These are phyloP conservation scores for Onychomys torridus DNA, from an alignment of 2,797 vertebrate species.

Conservation along the genomic window DNA sequence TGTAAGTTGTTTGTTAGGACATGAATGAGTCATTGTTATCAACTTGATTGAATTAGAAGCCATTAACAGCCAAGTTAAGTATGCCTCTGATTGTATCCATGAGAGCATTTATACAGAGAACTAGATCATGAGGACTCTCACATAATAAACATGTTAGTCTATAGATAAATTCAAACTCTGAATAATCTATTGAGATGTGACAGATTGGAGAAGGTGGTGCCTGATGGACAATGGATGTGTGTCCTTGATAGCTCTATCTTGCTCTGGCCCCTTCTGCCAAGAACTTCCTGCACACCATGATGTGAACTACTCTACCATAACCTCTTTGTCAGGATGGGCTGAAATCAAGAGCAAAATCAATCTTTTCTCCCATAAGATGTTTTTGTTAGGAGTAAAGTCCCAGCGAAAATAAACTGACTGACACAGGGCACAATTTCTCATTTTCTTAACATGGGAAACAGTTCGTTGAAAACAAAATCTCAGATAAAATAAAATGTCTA, in stretches of 20 bases:
- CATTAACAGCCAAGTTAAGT: neutral
- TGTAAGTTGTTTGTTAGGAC: neutral
- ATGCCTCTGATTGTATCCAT: neutral
- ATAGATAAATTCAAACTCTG: neutral
- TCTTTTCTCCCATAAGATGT: neutral
- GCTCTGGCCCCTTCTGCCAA: neutral
- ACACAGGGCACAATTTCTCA: neutral
- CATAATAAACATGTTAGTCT: neutral
- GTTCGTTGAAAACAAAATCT: conserved; percentile 25
- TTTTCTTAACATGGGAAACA: neutral
- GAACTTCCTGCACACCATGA: neutral
- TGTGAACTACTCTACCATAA: neutral
- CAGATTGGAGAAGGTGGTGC: neutral
- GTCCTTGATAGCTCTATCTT: neutral
- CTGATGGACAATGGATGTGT: neutral
- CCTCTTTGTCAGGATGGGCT: neutral
- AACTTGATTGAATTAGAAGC: neutral
- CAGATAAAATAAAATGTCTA: neutral
- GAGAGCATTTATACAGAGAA: neutral
- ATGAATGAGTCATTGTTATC: neutral
- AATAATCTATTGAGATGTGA: neutral
- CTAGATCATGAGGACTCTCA: neutral
- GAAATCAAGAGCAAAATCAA: neutral
- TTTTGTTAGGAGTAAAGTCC: neutral
- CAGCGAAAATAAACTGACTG: neutral